Conservation (phyloP, 2,888 invertebrate species). For the Plebejus argus region DNA sequence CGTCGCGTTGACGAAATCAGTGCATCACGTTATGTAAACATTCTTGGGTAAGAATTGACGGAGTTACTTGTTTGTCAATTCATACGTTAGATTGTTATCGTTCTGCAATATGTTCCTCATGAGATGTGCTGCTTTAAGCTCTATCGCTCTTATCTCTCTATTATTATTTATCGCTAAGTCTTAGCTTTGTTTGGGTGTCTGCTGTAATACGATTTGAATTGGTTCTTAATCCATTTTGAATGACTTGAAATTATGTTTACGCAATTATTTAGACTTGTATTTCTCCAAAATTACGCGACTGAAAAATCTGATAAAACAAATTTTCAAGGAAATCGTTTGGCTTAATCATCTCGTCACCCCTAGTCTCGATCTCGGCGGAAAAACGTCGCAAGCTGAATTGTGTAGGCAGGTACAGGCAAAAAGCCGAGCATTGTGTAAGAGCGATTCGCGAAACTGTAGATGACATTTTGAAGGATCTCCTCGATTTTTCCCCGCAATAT, state of each 20-base stretch:
- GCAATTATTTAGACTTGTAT: background rate
- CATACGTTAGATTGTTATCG: constrained; percentile 35
- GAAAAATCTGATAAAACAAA: constrained; percentile 13
- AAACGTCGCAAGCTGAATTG: background rate
- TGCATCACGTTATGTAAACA: constrained; percentile 61
- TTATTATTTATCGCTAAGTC: too few species aligned
- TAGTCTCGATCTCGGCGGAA: background rate
- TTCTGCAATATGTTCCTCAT: background rate
- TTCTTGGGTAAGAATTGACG: constrained; percentile 53
- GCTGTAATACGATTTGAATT: background rate
- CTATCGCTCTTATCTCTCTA: too few species aligned
- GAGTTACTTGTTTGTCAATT: constrained; percentile 40
- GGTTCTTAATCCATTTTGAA: background rate
- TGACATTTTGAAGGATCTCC: constrained; percentile 15
- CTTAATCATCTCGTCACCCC: constrained; percentile 15
- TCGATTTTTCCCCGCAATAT: background rate
- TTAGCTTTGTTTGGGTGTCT: background rate
- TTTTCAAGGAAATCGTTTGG: constrained; percentile 19
- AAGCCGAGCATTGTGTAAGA: background rate
- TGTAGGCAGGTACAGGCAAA: background rate
- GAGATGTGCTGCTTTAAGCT: background rate
- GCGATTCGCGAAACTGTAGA: background rate
- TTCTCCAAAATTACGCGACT: background rate
- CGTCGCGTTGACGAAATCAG: constrained; percentile 71
- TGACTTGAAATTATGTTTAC: background rate